Conservation (phyloP, 2,888 invertebrate species). For the Ecdyonurus torrentis region DNA sequence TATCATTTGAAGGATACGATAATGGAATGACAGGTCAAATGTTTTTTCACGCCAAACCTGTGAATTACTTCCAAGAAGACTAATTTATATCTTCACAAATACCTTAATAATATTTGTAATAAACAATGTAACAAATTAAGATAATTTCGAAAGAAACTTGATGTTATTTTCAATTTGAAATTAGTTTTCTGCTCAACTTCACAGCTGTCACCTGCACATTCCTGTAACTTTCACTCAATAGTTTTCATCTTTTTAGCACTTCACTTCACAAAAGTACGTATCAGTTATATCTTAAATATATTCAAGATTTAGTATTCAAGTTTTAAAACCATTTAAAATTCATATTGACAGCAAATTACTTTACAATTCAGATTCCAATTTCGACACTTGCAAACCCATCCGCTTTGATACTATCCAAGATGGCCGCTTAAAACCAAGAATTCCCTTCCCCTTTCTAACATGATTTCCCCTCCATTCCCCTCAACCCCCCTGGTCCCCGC, state of each 20-base stretch:
- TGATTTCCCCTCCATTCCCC: neutral
- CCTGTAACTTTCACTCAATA: neutral
- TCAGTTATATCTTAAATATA: no score
- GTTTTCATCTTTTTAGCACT: neutral
- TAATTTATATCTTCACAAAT: no score
- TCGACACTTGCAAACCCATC: neutral
- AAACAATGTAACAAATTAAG: no score
- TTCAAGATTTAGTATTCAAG: no score
- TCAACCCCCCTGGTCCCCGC: neutral
- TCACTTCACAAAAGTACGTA: neutral
- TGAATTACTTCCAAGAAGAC: no score
- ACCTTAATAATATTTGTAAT: no score
- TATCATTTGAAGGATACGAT: no score
- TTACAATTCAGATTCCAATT: neutral
- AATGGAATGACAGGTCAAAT: neutral
- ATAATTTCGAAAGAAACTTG: no score
- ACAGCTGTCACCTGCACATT: neutral
- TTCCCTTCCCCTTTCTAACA: neutral
- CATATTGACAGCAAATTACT: neutral
- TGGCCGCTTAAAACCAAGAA: neutral
- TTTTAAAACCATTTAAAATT: neutral
- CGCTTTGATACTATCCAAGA: neutral
- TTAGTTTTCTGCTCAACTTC: neutral
- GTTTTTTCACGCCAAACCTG: no score
- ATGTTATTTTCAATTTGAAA: neutral